A percentile compares a stretch with the other conserved stretches of the same genome.
Evolutionary conservation across 2,797 vertebrate species (phyloP).

Genomic region (Acanthis flammea): DNA sequence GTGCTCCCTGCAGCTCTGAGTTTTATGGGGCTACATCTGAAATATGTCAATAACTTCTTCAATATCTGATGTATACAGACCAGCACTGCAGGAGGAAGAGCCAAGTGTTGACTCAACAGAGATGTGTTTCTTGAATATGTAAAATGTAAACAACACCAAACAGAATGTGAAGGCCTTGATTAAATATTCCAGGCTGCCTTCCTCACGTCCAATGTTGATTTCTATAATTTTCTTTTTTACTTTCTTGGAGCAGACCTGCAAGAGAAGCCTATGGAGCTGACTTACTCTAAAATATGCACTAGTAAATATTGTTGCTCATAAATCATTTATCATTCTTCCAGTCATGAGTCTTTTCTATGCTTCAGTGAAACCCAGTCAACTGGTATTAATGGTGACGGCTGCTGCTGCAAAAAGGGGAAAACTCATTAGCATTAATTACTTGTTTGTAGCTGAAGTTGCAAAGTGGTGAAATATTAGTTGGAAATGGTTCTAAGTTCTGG

Average conservation of each 20-base stretch:
- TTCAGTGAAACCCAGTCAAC: conserved; percentile 61
- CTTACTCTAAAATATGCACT: conserved; percentile 26
- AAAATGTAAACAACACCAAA: conserved; percentile 14
- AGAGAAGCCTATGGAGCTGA: conserved; percentile 30
- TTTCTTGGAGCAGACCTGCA: conserved; percentile 27
- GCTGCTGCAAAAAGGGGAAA: conserved; percentile 3
- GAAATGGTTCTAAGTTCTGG: conserved; percentile 30
- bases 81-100: not conserved
- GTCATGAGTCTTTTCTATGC: conserved; percentile 59
- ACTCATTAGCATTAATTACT: conserved; percentile 65
- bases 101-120: not conserved
- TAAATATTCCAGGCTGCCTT: conserved; percentile 37
- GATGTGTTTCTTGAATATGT: not conserved
- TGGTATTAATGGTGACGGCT: conserved; percentile 58
- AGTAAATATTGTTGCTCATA: conserved; percentile 63
- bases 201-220: conserved; percentile 23
- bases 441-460: conserved; percentile 53
- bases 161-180: conserved; percentile 15
- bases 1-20: accelerated
- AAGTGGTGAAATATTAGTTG: conserved; percentile 35
- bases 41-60: not conserved
- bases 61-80: not conserved
- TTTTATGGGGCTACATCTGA: not conserved
- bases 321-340: conserved; percentile 66
- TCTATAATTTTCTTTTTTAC: not conserved